A percentile compares a stretch with the other conserved stretches of the same genome.
phyloP scores from a whole-genome alignment of 2,797 vertebrate species.

The Chaetophractus vellerosus region DNA sequence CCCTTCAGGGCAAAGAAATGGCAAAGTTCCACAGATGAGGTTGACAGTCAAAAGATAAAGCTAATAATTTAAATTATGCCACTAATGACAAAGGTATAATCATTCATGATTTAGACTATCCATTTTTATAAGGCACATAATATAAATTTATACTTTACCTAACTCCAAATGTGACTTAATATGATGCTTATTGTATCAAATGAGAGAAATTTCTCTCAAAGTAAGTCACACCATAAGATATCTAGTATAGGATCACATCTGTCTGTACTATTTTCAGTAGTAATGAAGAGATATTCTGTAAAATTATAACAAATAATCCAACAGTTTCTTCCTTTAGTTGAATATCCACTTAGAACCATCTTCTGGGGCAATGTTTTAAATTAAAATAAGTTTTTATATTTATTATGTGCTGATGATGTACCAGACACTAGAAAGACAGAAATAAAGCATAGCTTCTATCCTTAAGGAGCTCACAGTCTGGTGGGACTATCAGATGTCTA shows the following conservation, averaged over 20 bases:
- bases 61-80: constrained; percentile 57
- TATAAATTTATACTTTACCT: constrained; percentile 46
- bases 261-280: constrained; percentile 30
- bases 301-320: constrained; percentile 35
- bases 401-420: constrained; percentile 5
- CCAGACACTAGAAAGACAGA: neutral
- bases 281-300: constrained; percentile 48
- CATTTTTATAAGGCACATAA: constrained; percentile 39
- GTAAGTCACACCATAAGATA: constrained; percentile 30
- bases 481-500: neutral
- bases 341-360: constrained; percentile 37
- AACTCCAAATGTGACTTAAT: constrained; percentile 64
- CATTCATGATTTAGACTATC: constrained; percentile 36
- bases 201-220: constrained; percentile 63
- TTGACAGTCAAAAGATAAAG: constrained; percentile 15
- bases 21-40: neutral
- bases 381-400: constrained; percentile 52
- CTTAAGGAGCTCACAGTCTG: neutral
- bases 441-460: neutral
- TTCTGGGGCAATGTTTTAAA: constrained; percentile 51
- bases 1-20: constrained; percentile 47
- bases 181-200: constrained; percentile 32
- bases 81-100: constrained; percentile 62
- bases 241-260: neutral
- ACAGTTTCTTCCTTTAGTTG: constrained; percentile 49